These are phyloP conservation scores for Australoheros facetus DNA, from an alignment of 2,797 vertebrate genomes.

Conservation along the genomic window DNA sequence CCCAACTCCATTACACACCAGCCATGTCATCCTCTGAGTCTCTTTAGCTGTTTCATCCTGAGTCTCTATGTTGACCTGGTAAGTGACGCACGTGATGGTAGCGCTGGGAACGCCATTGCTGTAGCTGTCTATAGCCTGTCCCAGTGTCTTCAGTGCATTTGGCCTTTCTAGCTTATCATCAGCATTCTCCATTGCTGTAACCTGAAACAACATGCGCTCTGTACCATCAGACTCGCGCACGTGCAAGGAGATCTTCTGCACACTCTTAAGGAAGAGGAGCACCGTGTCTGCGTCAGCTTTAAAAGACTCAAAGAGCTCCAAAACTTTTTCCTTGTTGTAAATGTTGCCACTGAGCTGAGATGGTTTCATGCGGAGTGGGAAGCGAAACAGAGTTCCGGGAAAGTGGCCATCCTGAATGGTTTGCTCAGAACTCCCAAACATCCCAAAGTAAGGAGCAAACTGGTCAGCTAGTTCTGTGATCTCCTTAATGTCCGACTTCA, in stretches of 20 bases:
- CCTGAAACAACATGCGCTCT: slow-evolving; percentile 91
- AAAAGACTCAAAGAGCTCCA: slow-evolving; percentile 97
- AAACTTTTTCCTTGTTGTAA: slow-evolving; percentile 95
- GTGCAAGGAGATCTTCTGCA: slow-evolving; percentile 92
- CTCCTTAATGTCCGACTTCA: slow-evolving; percentile 93
- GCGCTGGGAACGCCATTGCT: slow-evolving; percentile 86
- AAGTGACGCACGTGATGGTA: slow-evolving; percentile 90
- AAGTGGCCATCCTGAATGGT: slow-evolving; percentile 88
- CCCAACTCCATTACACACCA: slow-evolving; percentile 95
- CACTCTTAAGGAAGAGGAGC: slow-evolving; percentile 93
- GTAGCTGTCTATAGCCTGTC: slow-evolving; percentile 88
- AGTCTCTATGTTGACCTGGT: slow-evolving; percentile 89
- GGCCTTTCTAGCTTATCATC: slow-evolving; percentile 87
- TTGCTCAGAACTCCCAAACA: slow-evolving; percentile 93
- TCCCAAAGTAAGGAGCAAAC: slow-evolving; percentile 91
- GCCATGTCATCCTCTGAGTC: slow-evolving; percentile 88
- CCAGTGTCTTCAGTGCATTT: slow-evolving; percentile 88
- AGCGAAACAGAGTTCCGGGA: slow-evolving; percentile 96
- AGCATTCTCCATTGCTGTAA: slow-evolving; percentile 87
- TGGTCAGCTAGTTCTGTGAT: slow-evolving; percentile 92
- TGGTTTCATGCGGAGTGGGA: slow-evolving; percentile 92
- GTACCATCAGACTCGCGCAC: slow-evolving; percentile 90
- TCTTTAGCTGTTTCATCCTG: slow-evolving; percentile 89
- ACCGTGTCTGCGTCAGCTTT: slow-evolving; percentile 95
- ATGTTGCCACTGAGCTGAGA: slow-evolving; percentile 94